Evolutionary conservation across 2,888 invertebrate genomes (phyloP).

Genomic region (Neria commutata): DNA sequence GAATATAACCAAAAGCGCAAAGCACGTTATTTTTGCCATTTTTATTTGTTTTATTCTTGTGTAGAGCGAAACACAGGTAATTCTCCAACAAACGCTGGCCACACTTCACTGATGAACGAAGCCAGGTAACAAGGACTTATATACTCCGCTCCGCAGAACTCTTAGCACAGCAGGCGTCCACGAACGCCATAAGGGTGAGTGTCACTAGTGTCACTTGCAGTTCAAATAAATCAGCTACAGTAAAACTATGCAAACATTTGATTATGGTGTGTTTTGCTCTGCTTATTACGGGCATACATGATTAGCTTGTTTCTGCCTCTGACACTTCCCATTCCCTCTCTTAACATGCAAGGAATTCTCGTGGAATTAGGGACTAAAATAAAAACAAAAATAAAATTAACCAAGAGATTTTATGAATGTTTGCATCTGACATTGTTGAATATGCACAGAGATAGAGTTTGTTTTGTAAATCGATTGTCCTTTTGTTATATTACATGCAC

Average conservation of each 20-base stretch:
- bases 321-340: not conserved
- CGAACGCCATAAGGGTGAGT: conserved; percentile 31
- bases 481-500: too few relatives aligned
- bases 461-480: too few relatives aligned
- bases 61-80: conserved; percentile 12
- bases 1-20: conserved; percentile 25
- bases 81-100: conserved; percentile 18
- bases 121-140: conserved; percentile 38
- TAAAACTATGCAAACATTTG: conserved; percentile 46
- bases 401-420: too few relatives aligned
- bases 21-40: conserved; percentile 30
- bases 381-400: too few relatives aligned
- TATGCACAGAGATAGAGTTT: too few relatives aligned
- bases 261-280: conserved; percentile 46
- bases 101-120: conserved; percentile 31
- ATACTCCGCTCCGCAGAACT: conserved; percentile 31
- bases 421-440: too few relatives aligned
- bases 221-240: conserved; percentile 49
- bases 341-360: not conserved
- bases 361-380: too few relatives aligned
- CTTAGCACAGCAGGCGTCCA: conserved; percentile 39
- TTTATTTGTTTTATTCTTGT: conserved; percentile 20
- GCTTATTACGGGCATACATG: conserved; percentile 13
- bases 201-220: conserved; percentile 48
- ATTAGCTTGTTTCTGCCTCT: conserved; percentile 21